A percentile compares a stretch with the other conserved stretches of the same genome.
phyloP scores from a whole-genome alignment of 2,888 invertebrate species.

The Drymonia ruficornis region DNA sequence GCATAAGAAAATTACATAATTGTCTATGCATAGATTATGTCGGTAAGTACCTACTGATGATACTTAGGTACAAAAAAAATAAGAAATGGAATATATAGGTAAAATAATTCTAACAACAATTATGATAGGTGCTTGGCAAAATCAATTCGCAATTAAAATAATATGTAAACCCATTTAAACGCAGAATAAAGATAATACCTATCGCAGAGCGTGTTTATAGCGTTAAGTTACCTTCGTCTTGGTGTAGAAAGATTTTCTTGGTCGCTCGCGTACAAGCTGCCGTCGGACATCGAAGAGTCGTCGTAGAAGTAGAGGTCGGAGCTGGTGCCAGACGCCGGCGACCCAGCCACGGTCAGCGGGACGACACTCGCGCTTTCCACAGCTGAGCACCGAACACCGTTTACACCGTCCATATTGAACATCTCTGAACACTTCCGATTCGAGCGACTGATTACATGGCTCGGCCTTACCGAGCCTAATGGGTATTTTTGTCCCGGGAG shows the following conservation, averaged over 20 bases:
- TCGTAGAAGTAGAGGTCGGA: slow-evolving; percentile 90
- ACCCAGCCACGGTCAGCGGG: slow-evolving; percentile 48
- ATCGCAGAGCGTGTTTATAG: neutral
- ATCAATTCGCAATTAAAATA: neutral
- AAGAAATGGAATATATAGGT: no score
- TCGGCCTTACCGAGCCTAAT: neutral
- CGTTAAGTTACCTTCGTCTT: slow-evolving; percentile 86
- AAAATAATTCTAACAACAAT: no score
- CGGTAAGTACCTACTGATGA: no score
- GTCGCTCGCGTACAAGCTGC: slow-evolving; percentile 91
- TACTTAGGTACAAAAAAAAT: no score
- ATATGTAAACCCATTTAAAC: neutral
- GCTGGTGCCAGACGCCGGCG: slow-evolving; percentile 81
- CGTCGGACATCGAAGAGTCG: slow-evolving; percentile 84
- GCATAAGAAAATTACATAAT: no score
- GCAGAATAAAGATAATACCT: neutral
- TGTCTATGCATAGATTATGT: no score
- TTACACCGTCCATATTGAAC: slow-evolving; percentile 59
- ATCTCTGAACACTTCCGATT: slow-evolving; percentile 15
- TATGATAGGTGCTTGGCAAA: no score
- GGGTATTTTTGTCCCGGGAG: slow-evolving; percentile 5
- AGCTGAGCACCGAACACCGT: slow-evolving; percentile 44
- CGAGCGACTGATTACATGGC: slow-evolving; percentile 14
- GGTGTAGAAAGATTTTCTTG: slow-evolving; percentile 90
- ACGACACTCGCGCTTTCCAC: slow-evolving; percentile 44